phyloP scores from a whole-genome alignment of 2,113 vertebrate species.

The Peromyscus californicus region DNA sequence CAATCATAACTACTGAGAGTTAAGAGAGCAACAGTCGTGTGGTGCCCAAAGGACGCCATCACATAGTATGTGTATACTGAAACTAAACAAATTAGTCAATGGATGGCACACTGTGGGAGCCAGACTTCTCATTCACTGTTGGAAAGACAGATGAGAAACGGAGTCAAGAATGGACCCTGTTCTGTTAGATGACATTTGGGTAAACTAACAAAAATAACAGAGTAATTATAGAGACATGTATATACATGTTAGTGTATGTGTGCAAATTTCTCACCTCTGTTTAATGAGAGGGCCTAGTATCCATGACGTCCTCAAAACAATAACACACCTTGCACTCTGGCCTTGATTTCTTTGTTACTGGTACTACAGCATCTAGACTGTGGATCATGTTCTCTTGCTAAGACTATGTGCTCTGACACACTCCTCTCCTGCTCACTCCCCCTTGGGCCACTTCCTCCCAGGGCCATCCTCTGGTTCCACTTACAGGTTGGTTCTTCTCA shows the following conservation, averaged over 20 bases:
- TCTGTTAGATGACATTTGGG: neutral
- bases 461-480: neutral
- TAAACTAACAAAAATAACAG: neutral
- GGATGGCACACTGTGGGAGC: no score
- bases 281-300: neutral
- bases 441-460: neutral
- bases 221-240: neutral
- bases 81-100: neutral
- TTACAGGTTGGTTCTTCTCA: neutral
- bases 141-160: neutral
- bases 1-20: no score
- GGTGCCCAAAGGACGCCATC: neutral
- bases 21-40: neutral
- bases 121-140: neutral
- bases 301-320: neutral
- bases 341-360: neutral
- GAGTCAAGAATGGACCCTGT: neutral
- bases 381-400: neutral
- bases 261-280: neutral
- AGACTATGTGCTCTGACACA: neutral
- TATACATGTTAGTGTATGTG: neutral
- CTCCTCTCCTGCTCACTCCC: neutral
- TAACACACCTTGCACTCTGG: neutral
- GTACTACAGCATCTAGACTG: neutral
- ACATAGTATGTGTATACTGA: neutral